phyloP scores from a whole-genome alignment of 2,113 vertebrate genomes.

The Petrocephalus microphthalmus region DNA sequence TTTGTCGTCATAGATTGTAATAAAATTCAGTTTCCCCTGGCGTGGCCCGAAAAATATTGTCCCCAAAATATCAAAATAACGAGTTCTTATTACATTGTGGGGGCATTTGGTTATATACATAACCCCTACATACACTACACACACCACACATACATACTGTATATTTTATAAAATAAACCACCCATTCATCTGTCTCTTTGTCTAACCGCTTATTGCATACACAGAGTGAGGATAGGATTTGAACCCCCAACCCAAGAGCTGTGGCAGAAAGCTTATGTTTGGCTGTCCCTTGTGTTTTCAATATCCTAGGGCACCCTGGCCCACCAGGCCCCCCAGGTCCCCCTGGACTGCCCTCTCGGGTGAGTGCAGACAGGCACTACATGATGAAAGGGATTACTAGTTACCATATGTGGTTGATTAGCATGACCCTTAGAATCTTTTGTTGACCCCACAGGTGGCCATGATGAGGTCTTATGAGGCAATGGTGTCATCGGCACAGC shows the following conservation, averaged over 20 bases:
- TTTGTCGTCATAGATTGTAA: no score
- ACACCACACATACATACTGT: neutral
- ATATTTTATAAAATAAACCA: neutral
- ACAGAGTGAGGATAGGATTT: neutral
- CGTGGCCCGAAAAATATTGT: neutral
- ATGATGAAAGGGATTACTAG: neutral
- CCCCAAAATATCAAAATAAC: neutral
- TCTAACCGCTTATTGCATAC: neutral
- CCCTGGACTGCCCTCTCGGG: constrained; percentile 66
- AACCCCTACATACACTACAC: neutral
- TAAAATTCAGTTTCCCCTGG: neutral
- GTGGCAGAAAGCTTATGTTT: neutral
- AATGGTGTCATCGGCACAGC: constrained; percentile 61
- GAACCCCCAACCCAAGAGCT: neutral
- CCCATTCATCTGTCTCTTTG: neutral
- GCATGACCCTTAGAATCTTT: neutral
- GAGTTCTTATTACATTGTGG: neutral
- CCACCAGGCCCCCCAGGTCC: constrained; percentile 81
- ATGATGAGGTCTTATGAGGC: constrained; percentile 69
- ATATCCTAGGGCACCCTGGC: constrained; percentile 78
- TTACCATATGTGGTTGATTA: neutral
- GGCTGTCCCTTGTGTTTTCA: constrained; percentile 15
- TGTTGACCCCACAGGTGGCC: constrained; percentile 58
- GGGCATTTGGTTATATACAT: no score
- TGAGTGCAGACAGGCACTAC: constrained; percentile 50